Percentiles rank a stretch among this genome's conserved stretches.
phyloP scores from a whole-genome alignment of 2,797 vertebrate species.

The Semaprochilodus insignis region DNA sequence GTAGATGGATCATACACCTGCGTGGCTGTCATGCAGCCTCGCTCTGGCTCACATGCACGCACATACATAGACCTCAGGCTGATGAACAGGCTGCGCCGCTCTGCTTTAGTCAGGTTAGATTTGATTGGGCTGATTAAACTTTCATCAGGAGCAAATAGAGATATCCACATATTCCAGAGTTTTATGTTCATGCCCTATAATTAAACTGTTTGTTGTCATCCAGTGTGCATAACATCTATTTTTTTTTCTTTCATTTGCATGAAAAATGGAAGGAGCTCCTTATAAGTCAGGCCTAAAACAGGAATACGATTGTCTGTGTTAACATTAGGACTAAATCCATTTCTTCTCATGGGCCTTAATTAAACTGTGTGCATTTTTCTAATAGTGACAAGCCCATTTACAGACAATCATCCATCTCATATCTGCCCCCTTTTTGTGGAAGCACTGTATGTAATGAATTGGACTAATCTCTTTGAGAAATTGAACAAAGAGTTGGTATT shows the following conservation, averaged over 20 bases:
- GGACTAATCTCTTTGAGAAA: constrained; percentile 74
- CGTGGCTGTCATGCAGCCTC: constrained; percentile 41
- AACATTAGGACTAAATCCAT: constrained; percentile 65
- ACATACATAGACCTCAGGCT: constrained; percentile 18
- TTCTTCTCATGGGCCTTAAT: constrained; percentile 77
- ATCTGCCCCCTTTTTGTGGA: constrained; percentile 70
- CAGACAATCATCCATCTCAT: constrained; percentile 79
- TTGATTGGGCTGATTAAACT: constrained; percentile 28
- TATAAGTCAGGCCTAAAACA: background rate
- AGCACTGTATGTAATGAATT: constrained; percentile 74
- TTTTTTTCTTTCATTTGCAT: no score
- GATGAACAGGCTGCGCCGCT: constrained; percentile 28
- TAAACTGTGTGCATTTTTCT: constrained; percentile 77
- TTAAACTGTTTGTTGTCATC: background rate
- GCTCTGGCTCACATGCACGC: background rate
- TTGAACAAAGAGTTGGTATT: constrained; percentile 75
- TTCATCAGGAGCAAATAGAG: constrained; percentile 17
- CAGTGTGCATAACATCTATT: background rate
- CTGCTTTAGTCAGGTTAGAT: constrained; percentile 19
- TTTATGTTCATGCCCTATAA: background rate
- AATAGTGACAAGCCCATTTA: constrained; percentile 78
- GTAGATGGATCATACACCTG: constrained; percentile 60
- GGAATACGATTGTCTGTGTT: constrained; percentile 51
- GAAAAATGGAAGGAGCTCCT: background rate
- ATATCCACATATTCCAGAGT: background rate